Percentiles rank a stretch among this genome's conserved stretches.
These are phyloP conservation scores for Castor canadensis DNA, from an alignment of 2,113 vertebrate genomes.

Conservation along the genomic window DNA sequence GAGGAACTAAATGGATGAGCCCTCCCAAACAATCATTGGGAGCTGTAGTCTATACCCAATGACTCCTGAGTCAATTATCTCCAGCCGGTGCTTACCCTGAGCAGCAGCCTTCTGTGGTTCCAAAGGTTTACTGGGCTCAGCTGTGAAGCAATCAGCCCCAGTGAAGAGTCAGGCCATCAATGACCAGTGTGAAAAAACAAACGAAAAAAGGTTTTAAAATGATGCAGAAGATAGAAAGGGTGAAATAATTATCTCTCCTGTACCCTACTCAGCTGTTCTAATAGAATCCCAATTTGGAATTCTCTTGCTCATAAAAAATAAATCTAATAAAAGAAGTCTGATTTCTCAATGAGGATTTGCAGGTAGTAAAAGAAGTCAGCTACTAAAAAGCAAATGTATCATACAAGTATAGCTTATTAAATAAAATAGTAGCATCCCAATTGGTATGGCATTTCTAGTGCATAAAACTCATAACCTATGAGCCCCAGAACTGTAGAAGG, in stretches of 20 bases:
- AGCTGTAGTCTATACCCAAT: neutral
- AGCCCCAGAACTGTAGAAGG: neutral
- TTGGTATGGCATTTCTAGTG: neutral
- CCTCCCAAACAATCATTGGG: neutral
- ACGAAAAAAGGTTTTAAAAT: neutral
- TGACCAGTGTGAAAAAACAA: neutral
- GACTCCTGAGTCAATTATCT: neutral
- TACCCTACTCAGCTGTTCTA: neutral
- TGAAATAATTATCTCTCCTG: neutral
- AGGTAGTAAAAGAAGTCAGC: neutral
- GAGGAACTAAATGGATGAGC: neutral
- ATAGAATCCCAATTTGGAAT: no score
- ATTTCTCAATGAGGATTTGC: neutral
- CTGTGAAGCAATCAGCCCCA: neutral
- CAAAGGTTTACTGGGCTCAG: neutral
- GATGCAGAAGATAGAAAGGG: neutral
- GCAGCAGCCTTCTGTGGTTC: neutral
- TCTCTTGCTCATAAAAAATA: conserved; percentile 18
- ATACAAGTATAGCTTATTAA: neutral
- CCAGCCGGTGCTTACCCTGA: neutral
- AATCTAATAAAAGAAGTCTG: neutral
- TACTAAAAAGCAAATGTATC: neutral
- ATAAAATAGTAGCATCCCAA: neutral
- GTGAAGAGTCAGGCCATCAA: neutral
- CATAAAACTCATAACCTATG: no score